These are phyloP conservation scores for Graptemys geographica DNA, from an alignment of 2,797 vertebrate genomes.

Conservation along the genomic window DNA sequence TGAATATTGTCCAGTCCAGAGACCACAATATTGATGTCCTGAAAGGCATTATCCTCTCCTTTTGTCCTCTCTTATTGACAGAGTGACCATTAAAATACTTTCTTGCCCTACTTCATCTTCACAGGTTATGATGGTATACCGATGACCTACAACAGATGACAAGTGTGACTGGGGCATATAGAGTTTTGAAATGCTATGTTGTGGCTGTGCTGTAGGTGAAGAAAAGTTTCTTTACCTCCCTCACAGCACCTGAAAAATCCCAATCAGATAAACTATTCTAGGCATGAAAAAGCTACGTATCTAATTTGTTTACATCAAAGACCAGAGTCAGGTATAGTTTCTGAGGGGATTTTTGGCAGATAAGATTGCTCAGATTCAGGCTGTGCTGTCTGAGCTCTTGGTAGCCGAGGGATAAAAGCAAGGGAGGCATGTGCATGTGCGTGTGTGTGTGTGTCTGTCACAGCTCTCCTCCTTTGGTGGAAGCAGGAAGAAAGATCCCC, in stretches of 20 bases:
- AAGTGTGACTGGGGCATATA: constrained; percentile 6
- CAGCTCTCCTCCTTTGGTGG: neutral
- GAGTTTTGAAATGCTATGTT: constrained; percentile 46
- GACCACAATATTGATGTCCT: constrained; percentile 13
- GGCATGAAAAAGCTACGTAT: neutral
- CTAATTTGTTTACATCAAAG: neutral
- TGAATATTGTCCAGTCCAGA: constrained; percentile 18
- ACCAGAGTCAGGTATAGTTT: neutral
- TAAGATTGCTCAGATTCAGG: neutral
- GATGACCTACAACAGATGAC: neutral
- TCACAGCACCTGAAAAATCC: neutral
- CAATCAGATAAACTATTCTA: neutral
- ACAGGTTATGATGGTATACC: neutral
- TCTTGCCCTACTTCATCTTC: constrained; percentile 16
- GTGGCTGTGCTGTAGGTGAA: constrained; percentile 8
- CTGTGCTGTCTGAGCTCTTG: neutral
- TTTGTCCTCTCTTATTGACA: constrained; percentile 36
- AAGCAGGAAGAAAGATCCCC: neutral
- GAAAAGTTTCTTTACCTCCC: constrained; percentile 11
- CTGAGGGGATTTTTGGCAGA: neutral
- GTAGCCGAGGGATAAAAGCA: neutral
- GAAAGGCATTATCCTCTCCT: constrained; percentile 32
- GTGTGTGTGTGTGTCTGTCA: neutral
- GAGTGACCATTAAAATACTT: constrained; percentile 20
- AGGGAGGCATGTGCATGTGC: neutral